A percentile compares a stretch with the other conserved stretches of the same genome.
Conservation (phyloP, 2,888 invertebrate genomes). For the Noctua janthe region DNA sequence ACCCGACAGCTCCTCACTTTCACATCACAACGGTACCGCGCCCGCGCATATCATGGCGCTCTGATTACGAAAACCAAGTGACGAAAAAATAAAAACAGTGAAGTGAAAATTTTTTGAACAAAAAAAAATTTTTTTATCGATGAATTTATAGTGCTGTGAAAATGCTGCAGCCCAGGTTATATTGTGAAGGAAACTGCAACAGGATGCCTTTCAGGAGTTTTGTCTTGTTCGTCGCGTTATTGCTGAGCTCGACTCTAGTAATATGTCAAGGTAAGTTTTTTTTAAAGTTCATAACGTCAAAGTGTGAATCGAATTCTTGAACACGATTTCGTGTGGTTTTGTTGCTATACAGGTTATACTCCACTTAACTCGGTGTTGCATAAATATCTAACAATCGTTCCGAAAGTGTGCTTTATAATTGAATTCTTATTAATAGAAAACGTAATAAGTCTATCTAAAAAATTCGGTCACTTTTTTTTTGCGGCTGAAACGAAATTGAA, state of each 20-base stretch:
- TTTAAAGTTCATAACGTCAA: conserved; percentile 55
- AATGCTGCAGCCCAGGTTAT: conserved; percentile 87
- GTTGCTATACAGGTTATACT: conserved; percentile 39
- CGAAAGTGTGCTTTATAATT: conserved; percentile 15
- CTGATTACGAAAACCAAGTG: conserved; percentile 63
- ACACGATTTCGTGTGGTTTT: conserved; percentile 54
- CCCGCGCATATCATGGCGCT: conserved; percentile 68
- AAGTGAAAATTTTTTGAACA: conserved; percentile 69
- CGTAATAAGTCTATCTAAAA: neutral
- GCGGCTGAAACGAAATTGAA: neutral
- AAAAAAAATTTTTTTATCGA: conserved; percentile 68
- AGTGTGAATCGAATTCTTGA: conserved; percentile 32
- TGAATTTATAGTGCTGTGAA: conserved; percentile 73
- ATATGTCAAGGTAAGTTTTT: conserved; percentile 86
- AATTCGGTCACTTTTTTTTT: conserved; percentile 44
- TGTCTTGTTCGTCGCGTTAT: conserved; percentile 73
- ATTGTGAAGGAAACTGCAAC: conserved; percentile 78
- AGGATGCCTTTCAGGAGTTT: conserved; percentile 74
- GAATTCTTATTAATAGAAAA: conserved; percentile 29
- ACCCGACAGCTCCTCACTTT: conserved; percentile 65
- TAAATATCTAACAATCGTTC: conserved; percentile 25
- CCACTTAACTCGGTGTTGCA: conserved; percentile 36
- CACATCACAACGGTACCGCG: conserved; percentile 64
- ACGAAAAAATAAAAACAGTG: conserved; percentile 65
- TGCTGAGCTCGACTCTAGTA: conserved; percentile 76